Percentiles rank a stretch among this genome's conserved stretches.
These are phyloP conservation scores for Equus przewalskii DNA, from an alignment of 2,113 vertebrate species.

Conservation along the genomic window DNA sequence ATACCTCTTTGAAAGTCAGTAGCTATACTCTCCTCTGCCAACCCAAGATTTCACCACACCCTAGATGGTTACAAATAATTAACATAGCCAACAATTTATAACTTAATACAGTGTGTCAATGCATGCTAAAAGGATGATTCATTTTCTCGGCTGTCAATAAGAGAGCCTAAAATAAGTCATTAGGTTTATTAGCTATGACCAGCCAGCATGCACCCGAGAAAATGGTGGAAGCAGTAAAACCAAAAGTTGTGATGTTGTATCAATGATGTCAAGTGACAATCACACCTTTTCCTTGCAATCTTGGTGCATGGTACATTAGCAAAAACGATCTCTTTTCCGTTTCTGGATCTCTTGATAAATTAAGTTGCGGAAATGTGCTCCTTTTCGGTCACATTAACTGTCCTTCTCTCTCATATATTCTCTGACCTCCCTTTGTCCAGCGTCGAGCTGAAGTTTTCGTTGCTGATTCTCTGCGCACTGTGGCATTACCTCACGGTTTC, in stretches of 20 bases:
- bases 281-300: neutral
- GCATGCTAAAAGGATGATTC: neutral
- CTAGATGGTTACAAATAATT: neutral
- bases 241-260: neutral
- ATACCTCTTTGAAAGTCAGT: neutral
- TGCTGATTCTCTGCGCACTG: conserved; percentile 70
- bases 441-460: conserved; percentile 47
- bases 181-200: neutral
- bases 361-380: neutral
- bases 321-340: neutral
- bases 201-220: neutral
- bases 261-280: neutral
- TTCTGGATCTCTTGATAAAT: neutral
- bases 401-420: neutral
- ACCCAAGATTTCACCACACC: neutral
- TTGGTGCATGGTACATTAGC: neutral
- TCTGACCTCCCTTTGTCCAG: neutral
- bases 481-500: conserved; percentile 79
- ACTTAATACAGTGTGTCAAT: neutral
- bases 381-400: neutral
- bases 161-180: neutral
- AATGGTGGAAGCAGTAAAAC: neutral
- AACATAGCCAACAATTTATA: neutral
- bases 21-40: neutral
- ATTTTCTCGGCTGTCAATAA: neutral